phyloP scores from a whole-genome alignment of 2,888 invertebrate species.

The Caenorhabditis zanzibari region DNA sequence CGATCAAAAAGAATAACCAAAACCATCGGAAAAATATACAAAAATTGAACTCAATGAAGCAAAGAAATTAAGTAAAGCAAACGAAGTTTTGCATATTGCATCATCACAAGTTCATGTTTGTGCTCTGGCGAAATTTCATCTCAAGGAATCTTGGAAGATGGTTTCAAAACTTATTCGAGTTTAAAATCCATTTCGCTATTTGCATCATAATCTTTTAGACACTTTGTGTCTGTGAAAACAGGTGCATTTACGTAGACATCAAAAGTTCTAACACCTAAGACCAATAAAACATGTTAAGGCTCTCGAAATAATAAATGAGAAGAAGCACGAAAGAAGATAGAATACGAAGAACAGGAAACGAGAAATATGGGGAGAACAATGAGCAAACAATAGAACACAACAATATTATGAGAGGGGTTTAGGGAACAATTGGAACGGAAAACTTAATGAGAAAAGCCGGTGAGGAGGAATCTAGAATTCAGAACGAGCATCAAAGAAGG shows the following conservation, averaged over 20 bases:
- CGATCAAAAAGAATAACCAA: too few relatives aligned
- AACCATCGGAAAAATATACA: too few relatives aligned
- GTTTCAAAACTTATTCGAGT: not conserved
- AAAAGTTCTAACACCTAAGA: slow-evolving; percentile 37
- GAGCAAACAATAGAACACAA: slow-evolving; percentile 33
- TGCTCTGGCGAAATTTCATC: too few relatives aligned
- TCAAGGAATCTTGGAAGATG: too few relatives aligned
- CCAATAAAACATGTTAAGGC: slow-evolving; percentile 18
- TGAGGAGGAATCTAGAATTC: not conserved
- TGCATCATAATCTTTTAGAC: slow-evolving; percentile 10
- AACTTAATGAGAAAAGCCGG: slow-evolving; percentile 5
- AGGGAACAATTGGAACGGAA: not conserved
- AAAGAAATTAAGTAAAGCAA: too few relatives aligned
- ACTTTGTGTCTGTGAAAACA: not conserved
- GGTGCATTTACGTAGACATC: slow-evolving; percentile 6
- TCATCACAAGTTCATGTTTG: too few relatives aligned
- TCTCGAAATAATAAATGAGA: slow-evolving; percentile 17
- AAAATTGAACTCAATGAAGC: too few relatives aligned
- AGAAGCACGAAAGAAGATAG: not conserved
- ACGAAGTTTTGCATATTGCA: too few relatives aligned
- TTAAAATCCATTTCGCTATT: not conserved
- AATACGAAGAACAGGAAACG: slow-evolving; percentile 7
- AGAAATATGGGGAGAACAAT: slow-evolving; percentile 14
- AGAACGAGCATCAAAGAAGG: not conserved
- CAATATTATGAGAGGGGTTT: slow-evolving; percentile 1